Percentiles rank a stretch among this genome's conserved stretches.
These are phyloP conservation scores for Crioceris asparagi DNA, from an alignment of 2,888 invertebrate genomes.

Conservation along the genomic window DNA sequence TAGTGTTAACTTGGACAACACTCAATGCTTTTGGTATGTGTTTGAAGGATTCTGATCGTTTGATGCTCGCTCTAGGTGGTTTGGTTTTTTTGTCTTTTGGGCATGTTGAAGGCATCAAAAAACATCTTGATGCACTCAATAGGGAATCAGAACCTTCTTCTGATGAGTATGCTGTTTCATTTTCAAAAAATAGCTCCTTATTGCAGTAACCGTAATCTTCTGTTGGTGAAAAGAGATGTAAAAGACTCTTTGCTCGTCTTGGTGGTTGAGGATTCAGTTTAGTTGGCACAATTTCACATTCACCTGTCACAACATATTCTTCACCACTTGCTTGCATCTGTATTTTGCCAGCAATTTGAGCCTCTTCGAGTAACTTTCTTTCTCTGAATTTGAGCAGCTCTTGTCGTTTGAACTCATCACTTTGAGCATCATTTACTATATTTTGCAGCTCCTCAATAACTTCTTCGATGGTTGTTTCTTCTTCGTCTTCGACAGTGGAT, in stretches of 20 bases:
- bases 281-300: constrained; percentile 63
- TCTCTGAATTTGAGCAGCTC: constrained; percentile 25
- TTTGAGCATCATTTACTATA: constrained; percentile 76
- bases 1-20: constrained; percentile 16
- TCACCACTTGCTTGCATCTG: constrained; percentile 34
- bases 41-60: constrained; percentile 25
- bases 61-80: constrained; percentile 18
- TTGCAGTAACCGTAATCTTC: constrained; percentile 42
- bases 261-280: constrained; percentile 75
- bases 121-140: constrained; percentile 49
- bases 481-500: constrained; percentile 46
- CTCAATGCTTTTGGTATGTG: constrained; percentile 14
- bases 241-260: constrained; percentile 58
- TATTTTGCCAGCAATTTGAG: constrained; percentile 29
- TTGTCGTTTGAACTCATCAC: constrained; percentile 47
- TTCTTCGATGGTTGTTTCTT: constrained; percentile 76
- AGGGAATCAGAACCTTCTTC: constrained; percentile 63
- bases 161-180: constrained; percentile 50
- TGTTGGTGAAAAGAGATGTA: constrained; percentile 55
- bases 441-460: constrained; percentile 77
- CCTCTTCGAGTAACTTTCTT: constrained; percentile 27
- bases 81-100: constrained; percentile 8
- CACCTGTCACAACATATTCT: constrained; percentile 44
- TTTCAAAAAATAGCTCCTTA: constrained; percentile 44
- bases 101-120: constrained; percentile 8